phyloP scores from a whole-genome alignment of 2,888 invertebrate species.

The Pseudococcus viburni region DNA sequence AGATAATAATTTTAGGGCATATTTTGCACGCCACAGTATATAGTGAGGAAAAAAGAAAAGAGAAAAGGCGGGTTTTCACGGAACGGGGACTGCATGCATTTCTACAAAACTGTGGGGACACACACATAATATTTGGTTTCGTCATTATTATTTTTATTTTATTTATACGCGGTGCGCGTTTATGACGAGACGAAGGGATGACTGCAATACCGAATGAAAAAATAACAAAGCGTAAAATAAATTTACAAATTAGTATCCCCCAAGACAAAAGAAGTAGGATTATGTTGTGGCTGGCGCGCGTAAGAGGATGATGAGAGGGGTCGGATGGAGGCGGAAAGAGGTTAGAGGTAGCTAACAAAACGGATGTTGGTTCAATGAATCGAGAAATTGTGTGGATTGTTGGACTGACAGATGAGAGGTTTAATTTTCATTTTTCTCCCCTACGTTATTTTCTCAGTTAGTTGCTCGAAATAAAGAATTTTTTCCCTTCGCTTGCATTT shows the following conservation, averaged over 20 bases:
- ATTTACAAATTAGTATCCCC: too few species aligned
- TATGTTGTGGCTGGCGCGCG: constrained; percentile 2
- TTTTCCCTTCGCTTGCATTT: not conserved
- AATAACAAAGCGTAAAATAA: constrained; percentile 62
- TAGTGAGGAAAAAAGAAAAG: not conserved
- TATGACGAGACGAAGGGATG: not conserved
- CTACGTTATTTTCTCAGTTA: constrained; percentile 54
- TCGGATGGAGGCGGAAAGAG: not conserved
- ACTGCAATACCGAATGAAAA: constrained; percentile 53
- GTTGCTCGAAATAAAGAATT: constrained; percentile 6
- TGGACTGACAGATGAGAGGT: constrained; percentile 62
- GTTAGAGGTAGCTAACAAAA: constrained; percentile 39
- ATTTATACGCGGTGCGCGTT: constrained; percentile 37
- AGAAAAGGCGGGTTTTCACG: not conserved
- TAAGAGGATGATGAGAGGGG: not conserved
- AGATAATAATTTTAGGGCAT: constrained; percentile 21
- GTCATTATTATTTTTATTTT: constrained; percentile 62
- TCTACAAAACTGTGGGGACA: constrained; percentile 44
- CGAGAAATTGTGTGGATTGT: constrained; percentile 63
- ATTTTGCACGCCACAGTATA: not conserved
- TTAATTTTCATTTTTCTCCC: constrained; percentile 64
- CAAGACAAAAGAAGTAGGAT: constrained; percentile 57
- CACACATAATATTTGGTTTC: constrained; percentile 57
- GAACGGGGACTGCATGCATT: not conserved
- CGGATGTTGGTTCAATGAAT: constrained; percentile 61